Conservation (phyloP, 2,113 vertebrate genomes). For the Corythornis cristatus region DNA sequence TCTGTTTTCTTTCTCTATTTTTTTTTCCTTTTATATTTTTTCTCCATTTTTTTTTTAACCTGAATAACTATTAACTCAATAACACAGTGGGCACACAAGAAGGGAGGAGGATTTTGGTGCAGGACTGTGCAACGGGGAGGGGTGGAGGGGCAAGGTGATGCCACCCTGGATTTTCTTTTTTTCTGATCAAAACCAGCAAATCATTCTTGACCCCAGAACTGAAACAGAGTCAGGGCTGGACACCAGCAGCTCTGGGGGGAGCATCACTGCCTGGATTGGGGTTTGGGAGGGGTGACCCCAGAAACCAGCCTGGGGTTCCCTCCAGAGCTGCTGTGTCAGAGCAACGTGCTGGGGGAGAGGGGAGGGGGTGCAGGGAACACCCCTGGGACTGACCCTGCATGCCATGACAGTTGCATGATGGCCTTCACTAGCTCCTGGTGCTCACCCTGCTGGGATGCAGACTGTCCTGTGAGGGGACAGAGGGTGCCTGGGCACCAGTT, state of each 20-base stretch:
- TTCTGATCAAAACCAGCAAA: not conserved
- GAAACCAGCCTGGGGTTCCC: not conserved
- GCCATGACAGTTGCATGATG: constrained; percentile 28
- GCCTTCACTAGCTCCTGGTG: not conserved
- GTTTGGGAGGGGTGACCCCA: no score
- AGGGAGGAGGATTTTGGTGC: constrained; percentile 44
- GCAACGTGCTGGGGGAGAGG: not conserved
- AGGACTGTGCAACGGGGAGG: not conserved
- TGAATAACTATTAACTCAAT: constrained; percentile 78
- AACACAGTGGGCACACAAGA: constrained; percentile 59
- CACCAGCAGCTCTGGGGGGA: not conserved
- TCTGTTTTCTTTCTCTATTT: constrained; percentile 66
- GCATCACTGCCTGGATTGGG: not conserved
- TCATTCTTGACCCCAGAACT: not conserved
- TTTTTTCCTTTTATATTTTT: not conserved
- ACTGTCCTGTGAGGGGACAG: not conserved
- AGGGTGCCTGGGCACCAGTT: not conserved
- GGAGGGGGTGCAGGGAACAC: not conserved
- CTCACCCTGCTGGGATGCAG: not conserved
- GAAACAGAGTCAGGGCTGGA: constrained; percentile 13
- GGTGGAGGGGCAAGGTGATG: not conserved
- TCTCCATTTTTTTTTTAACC: constrained; percentile 69
- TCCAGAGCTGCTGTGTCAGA: not conserved
- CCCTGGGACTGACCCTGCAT: constrained; percentile 42
- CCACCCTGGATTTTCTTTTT: not conserved